A percentile compares a stretch with the other conserved stretches of the same genome.
These are phyloP conservation scores for Zaprionus kolodkinae DNA, from an alignment of 1,140 invertebrate genomes.

Conservation along the genomic window DNA sequence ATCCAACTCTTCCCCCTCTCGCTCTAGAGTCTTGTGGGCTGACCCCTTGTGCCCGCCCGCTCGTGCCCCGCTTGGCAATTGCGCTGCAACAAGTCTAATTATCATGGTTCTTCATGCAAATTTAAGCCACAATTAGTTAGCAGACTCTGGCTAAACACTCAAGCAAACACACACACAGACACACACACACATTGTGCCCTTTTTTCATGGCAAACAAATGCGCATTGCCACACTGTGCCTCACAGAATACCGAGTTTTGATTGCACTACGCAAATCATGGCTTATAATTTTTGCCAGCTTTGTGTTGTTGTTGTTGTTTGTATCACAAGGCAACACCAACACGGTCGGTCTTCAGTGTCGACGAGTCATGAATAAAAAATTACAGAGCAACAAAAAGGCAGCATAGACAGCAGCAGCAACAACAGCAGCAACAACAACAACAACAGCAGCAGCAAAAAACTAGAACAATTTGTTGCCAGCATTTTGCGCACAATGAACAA, in stretches of 20 bases:
- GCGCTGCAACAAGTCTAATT: not conserved
- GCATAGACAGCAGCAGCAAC: constrained; percentile 17
- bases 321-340: constrained; percentile 52
- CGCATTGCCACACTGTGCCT: constrained; percentile 13
- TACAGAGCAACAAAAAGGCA: constrained; percentile 32
- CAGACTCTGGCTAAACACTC: not conserved
- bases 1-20: not conserved
- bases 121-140: constrained; percentile 10
- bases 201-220: not conserved
- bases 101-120: constrained; percentile 1
- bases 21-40: not conserved
- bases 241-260: constrained; percentile 29
- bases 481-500: constrained; percentile 75
- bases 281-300: constrained; percentile 34
- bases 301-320: constrained; percentile 30
- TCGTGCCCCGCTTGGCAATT: not conserved
- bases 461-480: constrained; percentile 74
- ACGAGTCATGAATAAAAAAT: constrained; percentile 77
- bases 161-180: not conserved
- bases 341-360: constrained; percentile 69
- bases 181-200: not conserved
- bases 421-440: constrained; percentile 26
- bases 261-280: constrained; percentile 49
- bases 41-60: not conserved
- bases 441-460: constrained; percentile 43